A percentile compares a stretch with the other conserved stretches of the same genome.
Evolutionary conservation across 2,888 invertebrate species (phyloP).

Genomic region (Idaea biselata): DNA sequence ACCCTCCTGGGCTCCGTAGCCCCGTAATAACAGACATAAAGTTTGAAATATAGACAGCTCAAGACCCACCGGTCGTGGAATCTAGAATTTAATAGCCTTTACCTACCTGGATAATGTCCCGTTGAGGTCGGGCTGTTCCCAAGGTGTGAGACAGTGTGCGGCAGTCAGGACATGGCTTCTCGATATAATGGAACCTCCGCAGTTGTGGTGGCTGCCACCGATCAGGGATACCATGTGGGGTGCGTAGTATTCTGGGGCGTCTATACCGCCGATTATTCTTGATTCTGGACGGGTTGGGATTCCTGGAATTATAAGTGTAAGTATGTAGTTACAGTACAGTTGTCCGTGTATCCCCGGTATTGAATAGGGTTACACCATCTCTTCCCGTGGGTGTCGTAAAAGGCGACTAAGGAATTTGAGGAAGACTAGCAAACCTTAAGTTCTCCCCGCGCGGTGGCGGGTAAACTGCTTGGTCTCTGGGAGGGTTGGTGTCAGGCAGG

Average conservation of each 20-base stretch:
- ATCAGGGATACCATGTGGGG: conserved; percentile 42
- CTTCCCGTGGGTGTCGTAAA: too few relatives aligned
- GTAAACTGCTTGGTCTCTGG: too few relatives aligned
- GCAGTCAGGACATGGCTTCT: conserved; percentile 34
- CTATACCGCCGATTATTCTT: conserved; percentile 40
- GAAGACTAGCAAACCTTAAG: too few relatives aligned
- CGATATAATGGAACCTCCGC: conserved; percentile 36
- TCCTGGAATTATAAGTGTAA: conserved; percentile 17
- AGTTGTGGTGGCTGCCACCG: conserved; percentile 28
- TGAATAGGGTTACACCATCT: too few relatives aligned
- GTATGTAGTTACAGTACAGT: conserved; percentile 5
- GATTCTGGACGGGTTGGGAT: conserved; percentile 15
- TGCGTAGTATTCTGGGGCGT: conserved; percentile 33
- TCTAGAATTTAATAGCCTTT: neutral
- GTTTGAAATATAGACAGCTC: too few relatives aligned
- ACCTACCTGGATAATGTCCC: conserved; percentile 30
- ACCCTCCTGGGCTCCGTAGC: too few relatives aligned
- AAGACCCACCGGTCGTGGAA: too few relatives aligned
- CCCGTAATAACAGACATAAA: too few relatives aligned
- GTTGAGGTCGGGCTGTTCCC: conserved; percentile 13
- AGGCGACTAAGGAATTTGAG: too few relatives aligned
- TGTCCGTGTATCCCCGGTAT: too few relatives aligned
- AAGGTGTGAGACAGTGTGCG: conserved; percentile 44
- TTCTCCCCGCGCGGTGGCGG: too few relatives aligned
- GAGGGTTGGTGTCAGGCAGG: too few relatives aligned